Conservation (phyloP, 2,797 vertebrate species). For the Enteromius unitaeniatus region DNA sequence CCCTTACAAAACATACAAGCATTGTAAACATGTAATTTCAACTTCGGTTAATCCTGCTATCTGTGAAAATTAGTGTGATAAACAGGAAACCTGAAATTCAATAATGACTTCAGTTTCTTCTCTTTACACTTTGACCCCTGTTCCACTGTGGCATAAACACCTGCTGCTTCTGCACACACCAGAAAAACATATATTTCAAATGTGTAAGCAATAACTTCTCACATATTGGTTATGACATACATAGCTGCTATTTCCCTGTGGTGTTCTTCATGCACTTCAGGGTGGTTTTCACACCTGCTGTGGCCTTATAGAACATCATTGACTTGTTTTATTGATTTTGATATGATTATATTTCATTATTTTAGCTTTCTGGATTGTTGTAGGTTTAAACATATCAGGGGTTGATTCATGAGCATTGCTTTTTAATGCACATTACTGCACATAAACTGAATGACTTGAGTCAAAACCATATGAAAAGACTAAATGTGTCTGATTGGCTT, state of each 20-base stretch:
- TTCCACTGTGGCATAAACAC: not conserved
- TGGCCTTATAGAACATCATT: not conserved
- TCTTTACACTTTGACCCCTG: not conserved
- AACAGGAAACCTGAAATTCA: slow-evolving; percentile 11
- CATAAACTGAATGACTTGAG: slow-evolving; percentile 2
- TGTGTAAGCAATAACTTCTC: slow-evolving; percentile 12
- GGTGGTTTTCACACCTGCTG: slow-evolving; percentile 25
- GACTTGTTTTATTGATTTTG: not conserved
- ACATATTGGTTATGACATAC: not conserved
- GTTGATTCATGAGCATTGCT: not conserved
- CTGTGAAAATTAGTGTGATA: not conserved
- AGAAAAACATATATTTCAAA: not conserved
- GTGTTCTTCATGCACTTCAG: not conserved
- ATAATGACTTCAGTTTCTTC: not conserved
- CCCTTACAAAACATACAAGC: not conserved
- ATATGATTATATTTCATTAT: not conserved
- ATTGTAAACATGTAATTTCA: not conserved
- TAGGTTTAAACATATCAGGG: not conserved
- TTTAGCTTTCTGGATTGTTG: not conserved
- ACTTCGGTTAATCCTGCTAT: not conserved
- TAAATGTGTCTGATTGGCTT: slow-evolving; percentile 5
- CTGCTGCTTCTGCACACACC: not conserved
- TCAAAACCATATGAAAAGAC: slow-evolving; percentile 14
- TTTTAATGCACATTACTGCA: not conserved
- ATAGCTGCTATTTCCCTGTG: not conserved